Base-by-base conservation (phyloP, 2,888 invertebrate genomes). In the Zele albiditarsus region DNA sequence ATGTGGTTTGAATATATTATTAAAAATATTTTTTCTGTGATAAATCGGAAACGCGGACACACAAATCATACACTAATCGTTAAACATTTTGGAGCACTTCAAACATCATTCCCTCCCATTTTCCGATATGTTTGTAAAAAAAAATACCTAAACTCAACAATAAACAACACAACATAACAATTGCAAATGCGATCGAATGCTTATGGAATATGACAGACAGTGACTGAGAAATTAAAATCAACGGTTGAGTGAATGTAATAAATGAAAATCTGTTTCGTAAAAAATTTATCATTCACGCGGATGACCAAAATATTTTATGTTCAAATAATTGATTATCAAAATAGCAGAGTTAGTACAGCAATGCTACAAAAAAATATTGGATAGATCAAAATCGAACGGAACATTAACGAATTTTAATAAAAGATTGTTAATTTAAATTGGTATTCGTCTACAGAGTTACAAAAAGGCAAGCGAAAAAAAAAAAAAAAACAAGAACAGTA, bases 21-120 rank as follows among this genome's bases (percentile, higher is more conserved):
- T 84, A 82, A 85, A 84, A 69, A 67, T 73, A 62, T 73, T 88
- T 88, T 87, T 88, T 88, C 88, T 88, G 88, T 88, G 88, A 88
- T 88, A 88, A 87, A 87, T 84, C 83, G 82, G 85, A 82, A 82
- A 62, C 62, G 25, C 14, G 25, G 53, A n/a, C n/a, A 66, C 28
- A 62, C 62, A 63, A 63, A 49, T 33, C 78, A 81, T 38, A 31
- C 53, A 69, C 53, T n/a, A 68, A 33, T 4, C 12, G 31, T 20
- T 31, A 14, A 14, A 28, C 14, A 66, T 71, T 57, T 57, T 49
- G 71, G 46, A 63, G 53, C 38, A 63, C 33, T 63, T 23, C 33
- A 31, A n/a, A 16, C 25, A 67, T 42, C 27, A 46, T 67, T 49
- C 31, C 28, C 42, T 67, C 49, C 42, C 28, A 25, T 16, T 42